These are phyloP conservation scores for Hermetia illucens DNA, from an alignment of 1,140 invertebrate species.

Conservation along the genomic window DNA sequence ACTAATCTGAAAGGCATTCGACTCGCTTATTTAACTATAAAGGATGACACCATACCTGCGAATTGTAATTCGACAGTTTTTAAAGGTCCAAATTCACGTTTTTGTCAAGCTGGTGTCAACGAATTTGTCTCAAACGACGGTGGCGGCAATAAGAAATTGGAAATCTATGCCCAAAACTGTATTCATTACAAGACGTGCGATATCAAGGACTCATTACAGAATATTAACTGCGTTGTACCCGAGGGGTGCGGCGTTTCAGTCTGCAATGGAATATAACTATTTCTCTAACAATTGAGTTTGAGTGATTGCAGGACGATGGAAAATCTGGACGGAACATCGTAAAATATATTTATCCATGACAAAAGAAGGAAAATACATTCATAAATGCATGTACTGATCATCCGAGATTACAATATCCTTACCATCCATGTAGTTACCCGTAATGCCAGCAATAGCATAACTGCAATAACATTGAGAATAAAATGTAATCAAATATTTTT, in stretches of 20 bases:
- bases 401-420: no score
- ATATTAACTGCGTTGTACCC: constrained; percentile 98
- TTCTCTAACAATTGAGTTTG: no score
- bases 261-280: constrained; percentile 95
- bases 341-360: no score
- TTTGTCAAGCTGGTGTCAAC: constrained; percentile 91
- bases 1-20: constrained; percentile 96
- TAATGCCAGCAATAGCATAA: no score
- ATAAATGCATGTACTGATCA: no score
- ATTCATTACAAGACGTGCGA: constrained; percentile 99
- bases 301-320: no score
- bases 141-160: constrained; percentile 60
- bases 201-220: constrained; percentile 93
- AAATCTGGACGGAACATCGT: no score
- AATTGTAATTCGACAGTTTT: constrained; percentile 65
- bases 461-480: no score
- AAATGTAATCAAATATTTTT: no score
- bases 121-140: constrained; percentile 83
- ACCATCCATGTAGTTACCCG: no score
- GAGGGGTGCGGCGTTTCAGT: constrained; percentile 95
- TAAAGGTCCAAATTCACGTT: constrained; percentile 85
- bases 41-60: constrained; percentile 74
- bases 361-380: no score
- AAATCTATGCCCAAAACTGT: constrained; percentile 97
- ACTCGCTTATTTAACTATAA: constrained; percentile 84